Percentiles rank a stretch among this genome's conserved stretches.
phyloP scores from a whole-genome alignment of 2,888 invertebrate species.

The Gastrophysa polygoni region DNA sequence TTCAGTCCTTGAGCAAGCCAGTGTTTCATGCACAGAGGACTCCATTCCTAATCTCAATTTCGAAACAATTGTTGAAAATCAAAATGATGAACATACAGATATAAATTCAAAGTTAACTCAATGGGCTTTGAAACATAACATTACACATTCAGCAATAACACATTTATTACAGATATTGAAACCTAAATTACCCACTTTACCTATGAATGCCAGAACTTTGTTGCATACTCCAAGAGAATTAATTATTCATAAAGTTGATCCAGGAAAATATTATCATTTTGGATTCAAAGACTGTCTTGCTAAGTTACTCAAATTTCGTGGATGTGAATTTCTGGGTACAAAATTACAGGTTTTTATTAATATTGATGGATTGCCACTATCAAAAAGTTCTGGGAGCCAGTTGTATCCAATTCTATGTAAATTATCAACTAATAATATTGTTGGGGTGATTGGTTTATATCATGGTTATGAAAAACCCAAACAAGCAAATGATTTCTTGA shows the following conservation, averaged over 20 bases:
- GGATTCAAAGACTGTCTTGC: slow-evolving; percentile 5
- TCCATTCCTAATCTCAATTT: slow-evolving; percentile 2
- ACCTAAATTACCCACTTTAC: slow-evolving; percentile 11
- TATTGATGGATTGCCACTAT: slow-evolving; percentile 7
- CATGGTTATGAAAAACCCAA: background rate
- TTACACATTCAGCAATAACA: slow-evolving; percentile 6
- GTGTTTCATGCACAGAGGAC: slow-evolving; percentile 12
- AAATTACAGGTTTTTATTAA: slow-evolving; percentile 3
- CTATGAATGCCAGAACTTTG: slow-evolving; percentile 3
- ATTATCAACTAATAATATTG: slow-evolving; percentile 12
- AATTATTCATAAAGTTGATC: background rate
- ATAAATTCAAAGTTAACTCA: slow-evolving; percentile 11
- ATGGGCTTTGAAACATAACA: slow-evolving; percentile 20
- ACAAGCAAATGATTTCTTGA: background rate
- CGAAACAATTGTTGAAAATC: slow-evolving; percentile 9
- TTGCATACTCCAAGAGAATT: slow-evolving; percentile 1
- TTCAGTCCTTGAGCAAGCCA: background rate
- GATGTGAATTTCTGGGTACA: background rate
- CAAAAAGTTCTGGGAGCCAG: slow-evolving; percentile 1
- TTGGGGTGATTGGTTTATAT: background rate
- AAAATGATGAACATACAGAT: slow-evolving; percentile 17
- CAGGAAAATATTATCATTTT: background rate
- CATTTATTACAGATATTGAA: slow-evolving; percentile 5
- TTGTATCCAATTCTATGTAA: background rate
- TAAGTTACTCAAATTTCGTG: slow-evolving; percentile 3